These are phyloP conservation scores for Paracentrotus lividus DNA, from an alignment of 53 echinoderm and acorn worm genomes.

Conservation along the genomic window DNA sequence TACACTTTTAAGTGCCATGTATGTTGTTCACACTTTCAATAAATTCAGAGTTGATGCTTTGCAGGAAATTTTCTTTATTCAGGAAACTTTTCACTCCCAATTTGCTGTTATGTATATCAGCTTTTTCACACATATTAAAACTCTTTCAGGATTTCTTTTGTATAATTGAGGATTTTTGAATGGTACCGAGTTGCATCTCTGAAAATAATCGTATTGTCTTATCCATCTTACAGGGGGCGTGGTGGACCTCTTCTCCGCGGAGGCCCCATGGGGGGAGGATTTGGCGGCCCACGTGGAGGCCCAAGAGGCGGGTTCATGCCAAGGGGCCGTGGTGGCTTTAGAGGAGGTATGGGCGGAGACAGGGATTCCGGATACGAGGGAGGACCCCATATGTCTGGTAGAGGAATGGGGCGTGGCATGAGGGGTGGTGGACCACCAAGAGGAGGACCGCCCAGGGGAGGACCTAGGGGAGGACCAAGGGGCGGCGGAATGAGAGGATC, in stretches of 20 bases:
- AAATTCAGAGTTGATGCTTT: too few relatives aligned
- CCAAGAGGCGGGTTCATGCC: conserved; percentile 58
- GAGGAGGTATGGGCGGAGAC: conserved; percentile 21
- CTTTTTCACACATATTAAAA: too few relatives aligned
- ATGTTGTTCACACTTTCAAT: too few relatives aligned
- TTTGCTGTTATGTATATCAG: too few relatives aligned
- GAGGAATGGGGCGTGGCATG: conserved; percentile 51
- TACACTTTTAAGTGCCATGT: too few relatives aligned
- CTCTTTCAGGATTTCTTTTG: too few relatives aligned
- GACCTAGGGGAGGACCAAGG: conserved; percentile 20
- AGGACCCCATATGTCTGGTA: not conserved
- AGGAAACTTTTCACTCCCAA: too few relatives aligned
- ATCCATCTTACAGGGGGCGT: conserved; percentile 24
- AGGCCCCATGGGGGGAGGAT: conserved; percentile 50
- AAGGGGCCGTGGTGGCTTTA: conserved; percentile 42
- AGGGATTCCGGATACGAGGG: not conserved
- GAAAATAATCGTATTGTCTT: not conserved
- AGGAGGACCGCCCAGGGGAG: conserved; percentile 43
- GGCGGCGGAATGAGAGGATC: conserved; percentile 16
- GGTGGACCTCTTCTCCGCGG: conserved; percentile 57
- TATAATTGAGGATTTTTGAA: too few relatives aligned
- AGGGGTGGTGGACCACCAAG: not conserved
- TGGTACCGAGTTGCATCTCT: too few relatives aligned
- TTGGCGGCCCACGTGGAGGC: conserved; percentile 2
- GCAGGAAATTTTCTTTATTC: too few relatives aligned